Conservation (phyloP, 2,888 invertebrate genomes). For the Himalopsyche kuldschensis region DNA sequence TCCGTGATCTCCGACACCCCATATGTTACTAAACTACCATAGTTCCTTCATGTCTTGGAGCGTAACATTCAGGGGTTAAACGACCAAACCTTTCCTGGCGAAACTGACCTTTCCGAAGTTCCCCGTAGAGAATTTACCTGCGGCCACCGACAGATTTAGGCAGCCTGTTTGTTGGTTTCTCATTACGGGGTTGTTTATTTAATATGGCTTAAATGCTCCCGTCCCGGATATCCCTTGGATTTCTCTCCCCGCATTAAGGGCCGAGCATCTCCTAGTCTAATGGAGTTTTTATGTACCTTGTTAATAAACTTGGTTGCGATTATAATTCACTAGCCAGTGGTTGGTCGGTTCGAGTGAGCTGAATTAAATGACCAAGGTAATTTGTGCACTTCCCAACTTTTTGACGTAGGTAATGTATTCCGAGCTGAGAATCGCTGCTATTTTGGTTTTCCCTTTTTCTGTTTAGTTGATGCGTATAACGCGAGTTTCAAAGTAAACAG, state of each 20-base stretch:
- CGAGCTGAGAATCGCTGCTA: background rate
- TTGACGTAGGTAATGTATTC: slow-evolving; percentile 8
- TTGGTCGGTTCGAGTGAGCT: background rate
- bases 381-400: slow-evolving; percentile 14
- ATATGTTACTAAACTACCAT: background rate
- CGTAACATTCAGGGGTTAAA: slow-evolving; percentile 7
- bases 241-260: slow-evolving; percentile 8
- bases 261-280: slow-evolving; percentile 20
- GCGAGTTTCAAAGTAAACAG: slow-evolving; percentile 30
- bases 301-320: slow-evolving; percentile 37
- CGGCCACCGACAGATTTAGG: slow-evolving; percentile 33
- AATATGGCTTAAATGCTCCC: slow-evolving; percentile 28
- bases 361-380: background rate
- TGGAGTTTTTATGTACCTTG: slow-evolving; percentile 36
- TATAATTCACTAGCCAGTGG: slow-evolving; percentile 27
- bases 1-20: slow-evolving; percentile 14
- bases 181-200: slow-evolving; percentile 38
- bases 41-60: background rate
- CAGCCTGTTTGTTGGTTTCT: slow-evolving; percentile 36
- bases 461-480: slow-evolving; percentile 17
- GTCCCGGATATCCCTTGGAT: background rate
- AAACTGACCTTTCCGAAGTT: slow-evolving; percentile 25
- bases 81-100: slow-evolving; percentile 5
- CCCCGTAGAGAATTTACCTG: slow-evolving; percentile 33
- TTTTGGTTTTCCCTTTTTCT: slow-evolving; percentile 1